Percentiles rank a stretch among this genome's conserved stretches.
These are phyloP conservation scores for Boloria euphrosyne DNA, from an alignment of 2,888 invertebrate species.

Conservation along the genomic window DNA sequence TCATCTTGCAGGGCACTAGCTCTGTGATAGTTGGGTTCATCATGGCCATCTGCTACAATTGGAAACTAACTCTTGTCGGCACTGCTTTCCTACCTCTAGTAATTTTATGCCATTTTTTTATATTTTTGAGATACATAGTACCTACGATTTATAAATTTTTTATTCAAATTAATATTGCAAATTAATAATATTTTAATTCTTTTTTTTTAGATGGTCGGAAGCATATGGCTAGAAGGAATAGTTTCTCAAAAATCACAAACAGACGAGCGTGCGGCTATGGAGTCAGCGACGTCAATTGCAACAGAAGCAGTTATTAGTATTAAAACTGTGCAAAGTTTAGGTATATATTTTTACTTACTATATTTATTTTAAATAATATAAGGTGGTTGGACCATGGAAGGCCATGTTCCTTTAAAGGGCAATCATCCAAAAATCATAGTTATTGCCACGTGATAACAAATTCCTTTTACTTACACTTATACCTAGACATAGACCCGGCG, in stretches of 20 bases:
- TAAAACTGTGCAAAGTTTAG: slow-evolving; percentile 85
- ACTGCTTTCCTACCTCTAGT: slow-evolving; percentile 83
- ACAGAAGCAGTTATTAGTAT: slow-evolving; percentile 86
- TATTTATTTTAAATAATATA: background rate
- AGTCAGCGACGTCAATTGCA: slow-evolving; percentile 84
- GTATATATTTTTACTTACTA: slow-evolving; percentile 49
- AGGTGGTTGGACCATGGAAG: no score
- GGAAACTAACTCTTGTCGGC: slow-evolving; percentile 84
- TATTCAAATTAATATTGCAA: no score
- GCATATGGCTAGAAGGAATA: slow-evolving; percentile 84
- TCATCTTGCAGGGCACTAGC: slow-evolving; percentile 83
- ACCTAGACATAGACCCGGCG: no score
- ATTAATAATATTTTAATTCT: background rate
- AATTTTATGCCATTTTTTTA: slow-evolving; percentile 27
- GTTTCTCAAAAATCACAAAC: slow-evolving; percentile 82
- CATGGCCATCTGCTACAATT: slow-evolving; percentile 81
- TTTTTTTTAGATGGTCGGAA: slow-evolving; percentile 73
- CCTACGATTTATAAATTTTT: no score
- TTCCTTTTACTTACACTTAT: no score
- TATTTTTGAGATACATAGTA: background rate
- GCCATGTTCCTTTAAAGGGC: no score
- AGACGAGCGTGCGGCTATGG: slow-evolving; percentile 84
- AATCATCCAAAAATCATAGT: no score
- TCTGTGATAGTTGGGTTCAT: slow-evolving; percentile 83
- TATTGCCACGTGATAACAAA: no score